These are phyloP conservation scores for Vanacampus margaritifer DNA, from an alignment of 2,113 vertebrate species.

Conservation along the genomic window DNA sequence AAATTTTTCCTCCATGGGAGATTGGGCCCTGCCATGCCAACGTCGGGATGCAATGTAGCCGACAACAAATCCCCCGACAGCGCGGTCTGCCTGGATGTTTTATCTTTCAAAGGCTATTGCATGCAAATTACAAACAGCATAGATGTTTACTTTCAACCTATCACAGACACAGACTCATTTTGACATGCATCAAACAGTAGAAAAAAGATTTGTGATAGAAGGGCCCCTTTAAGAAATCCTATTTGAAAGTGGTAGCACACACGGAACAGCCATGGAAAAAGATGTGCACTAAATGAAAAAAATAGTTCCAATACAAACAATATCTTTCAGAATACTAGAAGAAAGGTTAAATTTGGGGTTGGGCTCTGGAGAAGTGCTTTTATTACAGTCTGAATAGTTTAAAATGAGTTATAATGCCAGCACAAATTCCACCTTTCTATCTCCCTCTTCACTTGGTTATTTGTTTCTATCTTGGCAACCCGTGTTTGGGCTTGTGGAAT, in stretches of 20 bases:
- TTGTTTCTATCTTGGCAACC: background rate
- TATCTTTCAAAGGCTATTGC: too few relatives aligned
- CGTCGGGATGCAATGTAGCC: too few relatives aligned
- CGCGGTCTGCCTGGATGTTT: too few relatives aligned
- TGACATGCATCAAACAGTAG: too few relatives aligned
- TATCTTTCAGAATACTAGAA: constrained; percentile 26
- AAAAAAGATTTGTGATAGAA: background rate
- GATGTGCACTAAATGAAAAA: constrained; percentile 24
- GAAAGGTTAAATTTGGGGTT: constrained; percentile 36
- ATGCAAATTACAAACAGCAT: too few relatives aligned
- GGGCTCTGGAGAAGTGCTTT: constrained; percentile 21
- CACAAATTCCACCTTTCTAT: constrained; percentile 2
- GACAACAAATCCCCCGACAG: too few relatives aligned
- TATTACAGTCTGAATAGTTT: constrained; percentile 32
- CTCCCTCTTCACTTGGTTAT: background rate
- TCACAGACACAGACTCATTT: too few relatives aligned
- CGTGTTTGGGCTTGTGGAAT: constrained; percentile 7
- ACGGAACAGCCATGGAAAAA: constrained; percentile 37
- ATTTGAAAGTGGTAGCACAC: constrained; percentile 27
- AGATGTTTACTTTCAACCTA: too few relatives aligned
- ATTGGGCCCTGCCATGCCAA: too few relatives aligned
- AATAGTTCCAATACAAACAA: constrained; percentile 49
- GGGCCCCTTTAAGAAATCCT: constrained; percentile 5
- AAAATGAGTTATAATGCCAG: constrained; percentile 11
- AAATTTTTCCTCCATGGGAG: too few relatives aligned